These are phyloP conservation scores for Callimorpha dominula DNA, from an alignment of 2,888 invertebrate species.

Conservation along the genomic window DNA sequence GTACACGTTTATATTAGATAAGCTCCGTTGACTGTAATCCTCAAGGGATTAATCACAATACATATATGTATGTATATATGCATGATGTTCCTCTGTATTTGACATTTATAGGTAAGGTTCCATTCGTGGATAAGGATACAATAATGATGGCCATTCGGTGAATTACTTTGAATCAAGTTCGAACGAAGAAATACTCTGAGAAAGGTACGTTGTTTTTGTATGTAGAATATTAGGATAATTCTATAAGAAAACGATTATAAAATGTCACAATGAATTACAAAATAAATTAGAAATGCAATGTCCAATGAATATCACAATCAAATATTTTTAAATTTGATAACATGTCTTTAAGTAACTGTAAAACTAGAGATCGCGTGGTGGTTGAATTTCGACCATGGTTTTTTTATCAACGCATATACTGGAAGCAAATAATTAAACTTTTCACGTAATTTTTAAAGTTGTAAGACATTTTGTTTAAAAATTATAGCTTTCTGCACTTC, in stretches of 20 bases:
- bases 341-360: no score
- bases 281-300: no score
- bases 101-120: not conserved
- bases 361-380: no score
- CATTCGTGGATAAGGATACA: slow-evolving; percentile 35
- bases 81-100: slow-evolving; percentile 16
- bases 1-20: slow-evolving; percentile 18
- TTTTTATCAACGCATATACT: no score
- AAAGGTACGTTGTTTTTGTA: not conserved
- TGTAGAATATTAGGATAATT: not conserved
- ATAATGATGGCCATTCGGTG: slow-evolving; percentile 35
- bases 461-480: no score
- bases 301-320: no score
- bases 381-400: no score
- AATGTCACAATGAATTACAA: no score
- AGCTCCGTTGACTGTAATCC: slow-evolving; percentile 18
- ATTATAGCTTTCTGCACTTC: no score
- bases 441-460: no score
- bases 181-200: slow-evolving; percentile 7
- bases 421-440: no score
- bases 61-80: slow-evolving; percentile 17
- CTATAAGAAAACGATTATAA: not conserved
- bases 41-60: slow-evolving; percentile 39
- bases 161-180: slow-evolving; percentile 21
- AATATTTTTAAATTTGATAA: no score